Evolutionary conservation across 2,797 vertebrate species (phyloP).

Genomic region (Periophthalmus magnuspinnatus): DNA sequence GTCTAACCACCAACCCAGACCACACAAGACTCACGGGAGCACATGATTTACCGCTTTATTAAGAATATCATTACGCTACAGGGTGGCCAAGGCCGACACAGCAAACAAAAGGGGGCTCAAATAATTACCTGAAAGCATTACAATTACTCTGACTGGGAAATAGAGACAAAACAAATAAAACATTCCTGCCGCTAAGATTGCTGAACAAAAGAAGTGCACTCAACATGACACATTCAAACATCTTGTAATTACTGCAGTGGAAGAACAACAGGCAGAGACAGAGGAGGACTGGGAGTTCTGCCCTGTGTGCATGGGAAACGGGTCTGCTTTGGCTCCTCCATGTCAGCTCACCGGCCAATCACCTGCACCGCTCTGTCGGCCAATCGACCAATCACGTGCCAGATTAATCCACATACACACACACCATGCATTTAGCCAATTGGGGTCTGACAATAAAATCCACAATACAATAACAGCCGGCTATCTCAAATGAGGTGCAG

Average conservation of each 20-base stretch:
- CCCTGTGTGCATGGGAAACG: constrained; percentile 4
- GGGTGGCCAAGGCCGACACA: constrained; percentile 16
- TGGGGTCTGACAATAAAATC: not conserved
- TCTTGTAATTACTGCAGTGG: constrained; percentile 6
- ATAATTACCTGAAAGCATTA: constrained; percentile 9
- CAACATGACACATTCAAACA: constrained; percentile 7
- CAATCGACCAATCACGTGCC: constrained; percentile 20
- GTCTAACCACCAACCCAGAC: constrained; percentile 19
- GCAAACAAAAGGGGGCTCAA: constrained; percentile 28
- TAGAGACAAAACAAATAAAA: constrained; percentile 9
- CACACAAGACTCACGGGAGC: constrained; percentile 22
- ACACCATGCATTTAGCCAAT: constrained; percentile 14
- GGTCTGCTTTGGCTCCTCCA: constrained; percentile 9
- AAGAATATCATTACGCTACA: constrained; percentile 27
- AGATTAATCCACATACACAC: constrained; percentile 31
- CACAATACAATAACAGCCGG: not conserved
- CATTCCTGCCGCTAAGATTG: not conserved
- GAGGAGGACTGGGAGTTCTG: constrained; percentile 7
- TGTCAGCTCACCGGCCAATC: constrained; percentile 12
- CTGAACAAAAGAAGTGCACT: constrained; percentile 13
- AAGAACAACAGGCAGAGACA: not conserved
- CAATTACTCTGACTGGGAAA: constrained; percentile 6
- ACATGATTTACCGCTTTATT: constrained; percentile 29
- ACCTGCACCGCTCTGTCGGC: not conserved
- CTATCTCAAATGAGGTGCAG: not conserved